These are phyloP conservation scores for Actinia equina DNA, from an alignment of 64 coral and sea anemone genomes.

Conservation along the genomic window DNA sequence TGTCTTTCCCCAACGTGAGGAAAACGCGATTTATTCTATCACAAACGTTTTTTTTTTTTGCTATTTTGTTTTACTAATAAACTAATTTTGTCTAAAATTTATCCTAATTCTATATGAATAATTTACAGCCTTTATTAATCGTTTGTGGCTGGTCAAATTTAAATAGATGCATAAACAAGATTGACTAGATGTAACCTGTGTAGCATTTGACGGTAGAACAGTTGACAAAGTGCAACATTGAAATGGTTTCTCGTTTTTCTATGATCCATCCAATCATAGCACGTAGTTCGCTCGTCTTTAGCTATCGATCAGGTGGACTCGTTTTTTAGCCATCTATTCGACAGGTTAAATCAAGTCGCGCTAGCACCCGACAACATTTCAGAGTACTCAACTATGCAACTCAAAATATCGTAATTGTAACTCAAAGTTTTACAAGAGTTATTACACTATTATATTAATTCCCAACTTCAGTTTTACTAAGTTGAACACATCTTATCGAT, in stretches of 20 bases:
- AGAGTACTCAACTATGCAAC: background rate
- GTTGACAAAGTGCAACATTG: no score
- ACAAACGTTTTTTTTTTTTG: background rate
- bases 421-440: no score
- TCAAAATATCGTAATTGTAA: no score
- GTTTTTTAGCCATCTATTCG: background rate
- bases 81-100: constrained; percentile 8
- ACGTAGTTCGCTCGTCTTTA: no score
- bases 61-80: background rate
- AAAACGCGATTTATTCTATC: background rate
- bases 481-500: no score
- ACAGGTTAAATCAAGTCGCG: background rate
- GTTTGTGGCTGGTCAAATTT: background rate
- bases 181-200: background rate
- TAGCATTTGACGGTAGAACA: no score
- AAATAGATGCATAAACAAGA: background rate
- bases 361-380: background rate
- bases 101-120: background rate
- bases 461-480: no score
- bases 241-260: no score
- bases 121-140: background rate
- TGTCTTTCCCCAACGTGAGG: background rate
- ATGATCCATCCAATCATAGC: no score
- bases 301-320: no score
- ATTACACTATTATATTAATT: no score